Base-by-base conservation (phyloP, 2,797 vertebrate species). In the Valencia hispanica region DNA sequence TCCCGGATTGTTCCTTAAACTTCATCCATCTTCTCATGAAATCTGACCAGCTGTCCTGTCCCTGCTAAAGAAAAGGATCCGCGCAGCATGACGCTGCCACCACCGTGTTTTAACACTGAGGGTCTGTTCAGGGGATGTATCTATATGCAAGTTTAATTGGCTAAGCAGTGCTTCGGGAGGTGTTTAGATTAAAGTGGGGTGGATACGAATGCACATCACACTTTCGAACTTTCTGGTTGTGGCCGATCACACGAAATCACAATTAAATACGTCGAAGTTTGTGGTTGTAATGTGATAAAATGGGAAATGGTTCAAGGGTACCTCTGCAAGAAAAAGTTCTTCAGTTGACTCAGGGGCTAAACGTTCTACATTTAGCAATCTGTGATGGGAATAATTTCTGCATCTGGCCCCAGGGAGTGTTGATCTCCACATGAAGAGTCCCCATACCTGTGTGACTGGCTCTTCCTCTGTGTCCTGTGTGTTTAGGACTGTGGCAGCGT, bases 391-490 rank as follows among this genome's bases (percentile, higher is more conserved):
- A 41, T 41, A 12, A 43, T 45, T n/a, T 45, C 14, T 15, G 65
- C 65, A 68, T 68, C 39, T 68, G 65, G 65, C 39, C 25, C 65
- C 65, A 36, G 61, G 27, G 68, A 20, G 75, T 84, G 85, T 81
- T 79, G 61, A 80, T 51, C 34, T 71, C 78, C 73, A 68, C 0
- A 27, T 12, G 17, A 45, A 50, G 61, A 47, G 79, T 41, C 81
- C 47, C 70, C 69, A 25, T 95, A 98, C 97, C 97, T 99, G 97
- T 76, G 94, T 81, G 72, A 92, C 63, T 0, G 93, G 86, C 80
- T 98, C 97, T 90, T 99, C 98, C 86, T 98, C 97, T 57, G 96
- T 92, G 65, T 98, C 97, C 92, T 97, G 97, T 61, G 96, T 91
- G 73, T 94, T 97, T 90, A 99, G 96, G 84, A 99, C 97, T 39